A percentile compares a stretch with the other conserved stretches of the same genome.
Evolutionary conservation across 2,888 invertebrate genomes (phyloP).

Genomic region (Smittia aterrima): DNA sequence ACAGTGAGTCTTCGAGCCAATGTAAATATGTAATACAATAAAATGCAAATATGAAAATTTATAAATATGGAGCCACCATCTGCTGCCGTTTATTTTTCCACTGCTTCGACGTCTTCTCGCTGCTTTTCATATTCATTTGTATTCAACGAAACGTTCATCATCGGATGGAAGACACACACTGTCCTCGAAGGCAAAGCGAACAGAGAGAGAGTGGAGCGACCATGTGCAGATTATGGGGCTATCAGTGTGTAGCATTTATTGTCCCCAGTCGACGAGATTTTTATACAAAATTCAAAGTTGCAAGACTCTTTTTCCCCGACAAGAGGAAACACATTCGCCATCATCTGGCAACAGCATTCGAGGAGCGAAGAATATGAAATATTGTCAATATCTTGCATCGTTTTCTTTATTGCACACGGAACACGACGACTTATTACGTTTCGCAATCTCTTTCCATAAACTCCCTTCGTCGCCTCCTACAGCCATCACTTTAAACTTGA

Average conservation of each 20-base stretch:
- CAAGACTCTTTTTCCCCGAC: background rate
- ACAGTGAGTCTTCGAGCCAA: slow-evolving; percentile 2
- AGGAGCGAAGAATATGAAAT: slow-evolving; percentile 19
- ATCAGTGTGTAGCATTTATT: slow-evolving; percentile 41
- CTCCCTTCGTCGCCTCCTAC: background rate
- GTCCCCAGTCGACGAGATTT: slow-evolving; percentile 31
- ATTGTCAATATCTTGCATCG: slow-evolving; percentile 41
- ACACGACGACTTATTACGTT: slow-evolving; percentile 15
- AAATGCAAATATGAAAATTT: slow-evolving; percentile 42
- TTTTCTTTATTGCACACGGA: slow-evolving; percentile 20
- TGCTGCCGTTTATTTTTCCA: slow-evolving; percentile 27
- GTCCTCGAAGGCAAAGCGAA: background rate
- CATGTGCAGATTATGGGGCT: slow-evolving; percentile 42
- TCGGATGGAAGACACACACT: slow-evolving; percentile 29
- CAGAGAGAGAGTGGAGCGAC: no score
- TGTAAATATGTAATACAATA: slow-evolving; percentile 41
- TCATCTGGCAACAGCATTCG: slow-evolving; percentile 39
- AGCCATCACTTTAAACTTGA: background rate
- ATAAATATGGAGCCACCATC: slow-evolving; percentile 41
- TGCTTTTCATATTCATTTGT: slow-evolving; percentile 41
- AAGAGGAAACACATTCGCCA: slow-evolving; percentile 21
- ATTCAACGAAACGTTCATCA: slow-evolving; percentile 42
- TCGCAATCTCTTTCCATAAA: background rate
- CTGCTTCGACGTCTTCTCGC: background rate
- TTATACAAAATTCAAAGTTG: background rate